These are phyloP conservation scores for Trinorchestia longiramus DNA, from an alignment of 1,140 invertebrate species.

Conservation along the genomic window DNA sequence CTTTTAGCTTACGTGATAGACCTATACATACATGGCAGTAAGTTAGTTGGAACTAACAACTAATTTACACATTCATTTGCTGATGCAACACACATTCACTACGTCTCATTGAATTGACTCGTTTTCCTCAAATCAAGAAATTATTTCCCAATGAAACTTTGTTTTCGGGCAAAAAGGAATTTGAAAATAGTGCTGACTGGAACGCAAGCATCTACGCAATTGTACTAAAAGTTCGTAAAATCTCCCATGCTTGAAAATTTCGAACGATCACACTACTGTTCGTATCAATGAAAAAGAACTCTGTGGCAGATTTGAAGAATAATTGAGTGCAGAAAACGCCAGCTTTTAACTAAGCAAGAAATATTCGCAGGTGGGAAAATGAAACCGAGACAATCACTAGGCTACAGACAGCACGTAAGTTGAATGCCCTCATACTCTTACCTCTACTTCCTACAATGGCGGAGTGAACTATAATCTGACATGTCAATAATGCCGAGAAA, in stretches of 20 bases:
- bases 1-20: constrained; percentile 37
- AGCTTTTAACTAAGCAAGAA: neutral
- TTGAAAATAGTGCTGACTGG: neutral
- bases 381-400: too few species aligned
- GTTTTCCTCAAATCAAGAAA: neutral
- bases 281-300: neutral
- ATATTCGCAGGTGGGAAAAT: neutral
- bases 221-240: neutral
- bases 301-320: neutral
- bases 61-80: constrained; percentile 1
- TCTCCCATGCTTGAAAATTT: neutral
- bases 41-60: constrained; percentile 24
- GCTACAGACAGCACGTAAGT: neutral
- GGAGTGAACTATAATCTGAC: neutral
- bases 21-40: constrained; percentile 45
- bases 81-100: neutral
- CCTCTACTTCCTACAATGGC: neutral
- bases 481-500: neutral
- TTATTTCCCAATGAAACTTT: neutral
- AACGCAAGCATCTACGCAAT: neutral
- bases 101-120: neutral
- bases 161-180: neutral
- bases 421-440: neutral
- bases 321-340: neutral
- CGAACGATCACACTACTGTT: neutral